Evolutionary conservation across 2,888 invertebrate species (phyloP).

Genomic region (Ypsolopha scabrella): DNA sequence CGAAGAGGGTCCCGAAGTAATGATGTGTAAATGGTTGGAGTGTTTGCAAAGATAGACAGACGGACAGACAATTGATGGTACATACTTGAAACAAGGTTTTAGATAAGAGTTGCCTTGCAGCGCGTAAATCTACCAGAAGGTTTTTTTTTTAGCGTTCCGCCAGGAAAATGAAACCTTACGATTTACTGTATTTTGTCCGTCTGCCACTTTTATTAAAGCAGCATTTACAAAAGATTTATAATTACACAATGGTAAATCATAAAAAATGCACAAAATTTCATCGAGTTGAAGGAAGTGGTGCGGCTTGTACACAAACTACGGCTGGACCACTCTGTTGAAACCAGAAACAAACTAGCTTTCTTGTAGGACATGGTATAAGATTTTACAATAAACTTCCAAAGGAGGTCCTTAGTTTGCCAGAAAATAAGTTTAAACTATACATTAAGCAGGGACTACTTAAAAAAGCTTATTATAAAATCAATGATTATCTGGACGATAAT

Average conservation of each 20-base stretch:
- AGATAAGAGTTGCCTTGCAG: not conserved
- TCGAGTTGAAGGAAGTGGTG: no score
- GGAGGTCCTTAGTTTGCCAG: no score
- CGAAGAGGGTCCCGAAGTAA: not conserved
- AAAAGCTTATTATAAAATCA: no score
- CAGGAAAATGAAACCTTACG: not conserved
- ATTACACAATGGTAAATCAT: not conserved
- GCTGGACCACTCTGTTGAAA: no score
- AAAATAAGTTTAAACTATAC: no score
- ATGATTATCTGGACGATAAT: no score
- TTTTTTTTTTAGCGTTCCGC: not conserved
- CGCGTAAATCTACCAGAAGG: not conserved
- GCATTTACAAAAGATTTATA: not conserved
- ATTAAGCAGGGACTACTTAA: no score
- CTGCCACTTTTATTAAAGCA: not conserved
- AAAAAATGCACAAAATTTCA: not conserved
- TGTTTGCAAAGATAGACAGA: no score
- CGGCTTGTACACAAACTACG: no score
- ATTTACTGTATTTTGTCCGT: not conserved
- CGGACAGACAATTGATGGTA: not conserved
- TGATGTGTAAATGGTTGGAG: slow-evolving; percentile 4
- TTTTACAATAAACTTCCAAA: no score
- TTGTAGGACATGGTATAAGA: no score
- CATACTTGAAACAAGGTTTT: not conserved
- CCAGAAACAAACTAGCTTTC: no score